Base-by-base conservation (phyloP, 2,113 vertebrate species). In the Clarias gariepinus region DNA sequence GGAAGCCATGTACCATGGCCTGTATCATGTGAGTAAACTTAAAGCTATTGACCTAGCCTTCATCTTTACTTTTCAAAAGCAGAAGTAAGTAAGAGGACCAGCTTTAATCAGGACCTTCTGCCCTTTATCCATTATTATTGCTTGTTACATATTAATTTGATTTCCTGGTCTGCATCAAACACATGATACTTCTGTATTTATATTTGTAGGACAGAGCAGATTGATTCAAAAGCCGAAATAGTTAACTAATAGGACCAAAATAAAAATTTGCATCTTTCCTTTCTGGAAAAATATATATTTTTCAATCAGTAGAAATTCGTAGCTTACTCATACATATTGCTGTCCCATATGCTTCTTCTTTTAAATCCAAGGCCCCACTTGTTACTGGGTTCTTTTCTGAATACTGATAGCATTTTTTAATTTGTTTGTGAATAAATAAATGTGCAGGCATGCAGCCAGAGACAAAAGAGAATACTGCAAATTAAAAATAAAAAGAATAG, bases 401-500 rank as follows among this genome's bases (percentile, higher is more conserved):
- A 73, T 87, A 41, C 30, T 79, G 25, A 63, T 53, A 47, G n/a
- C 28, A 33, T 86, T 88, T 87, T 58, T 13, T 2, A 76, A 71
- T 83, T 90, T 89, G 85, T 90, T 89, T 90, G 6, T 47, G 6
- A 47, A 47, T 47, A 47, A 47, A 47, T 47, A 47, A 47, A 47
- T 47, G 80, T 82, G 71, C 82, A 85, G 71, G 57, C 85, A 81
- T 73, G 76, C 82, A 81, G 71, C 66, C 68, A 68, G 73, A 84
- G 61, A 80, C 81, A 63, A 84, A 85, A 66, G 69, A 91, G 89
- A 90, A 91, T 90, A 58, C 74, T n/a, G 84, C 85, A 89, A 89
- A 90, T 91, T 89, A 90, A 87, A 86, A 86, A 85, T 88, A 79
- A 89, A 89, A 83, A 87, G 84, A 90, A 90, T 87, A 73, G 41